Evolutionary conservation across 1,140 invertebrate genomes (phyloP).

Genomic region (Platyura marginata): DNA sequence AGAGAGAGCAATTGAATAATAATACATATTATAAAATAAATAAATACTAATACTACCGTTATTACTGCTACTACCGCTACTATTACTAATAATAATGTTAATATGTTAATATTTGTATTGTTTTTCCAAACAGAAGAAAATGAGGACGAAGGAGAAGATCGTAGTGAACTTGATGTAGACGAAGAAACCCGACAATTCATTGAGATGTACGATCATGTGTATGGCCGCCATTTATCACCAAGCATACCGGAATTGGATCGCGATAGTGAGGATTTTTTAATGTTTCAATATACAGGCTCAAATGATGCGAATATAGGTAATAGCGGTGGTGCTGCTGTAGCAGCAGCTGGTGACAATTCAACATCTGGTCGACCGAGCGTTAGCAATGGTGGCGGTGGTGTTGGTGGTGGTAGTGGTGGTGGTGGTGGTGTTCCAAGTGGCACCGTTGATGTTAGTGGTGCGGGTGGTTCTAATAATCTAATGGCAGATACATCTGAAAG

Average conservation of each 20-base stretch:
- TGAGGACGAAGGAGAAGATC: slow-evolving; percentile 48
- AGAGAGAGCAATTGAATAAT: too few relatives aligned
- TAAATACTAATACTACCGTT: too few relatives aligned
- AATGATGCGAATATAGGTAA: slow-evolving; percentile 6
- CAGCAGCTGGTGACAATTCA: neutral
- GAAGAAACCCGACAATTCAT: slow-evolving; percentile 22
- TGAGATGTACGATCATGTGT: slow-evolving; percentile 26
- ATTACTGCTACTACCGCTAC: too few relatives aligned
- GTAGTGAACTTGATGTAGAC: slow-evolving; percentile 33
- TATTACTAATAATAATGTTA: too few relatives aligned
- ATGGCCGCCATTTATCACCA: slow-evolving; percentile 30
- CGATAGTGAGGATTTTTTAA: slow-evolving; percentile 35
- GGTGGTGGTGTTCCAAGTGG: neutral
- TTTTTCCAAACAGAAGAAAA: too few relatives aligned
- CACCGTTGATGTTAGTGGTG: too few relatives aligned
- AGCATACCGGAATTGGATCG: slow-evolving; percentile 30
- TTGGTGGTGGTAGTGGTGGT: neutral
- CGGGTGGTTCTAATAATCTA: neutral
- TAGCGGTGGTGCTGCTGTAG: neutral
- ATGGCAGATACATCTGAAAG: neutral
- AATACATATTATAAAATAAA: too few relatives aligned
- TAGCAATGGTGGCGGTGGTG: neutral
- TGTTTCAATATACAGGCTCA: slow-evolving; percentile 37
- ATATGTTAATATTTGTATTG: too few relatives aligned
- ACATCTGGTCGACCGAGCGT: neutral